These are phyloP conservation scores for Ichneumoninae sp. DNA, from an alignment of 2,888 invertebrate species.

Conservation along the genomic window DNA sequence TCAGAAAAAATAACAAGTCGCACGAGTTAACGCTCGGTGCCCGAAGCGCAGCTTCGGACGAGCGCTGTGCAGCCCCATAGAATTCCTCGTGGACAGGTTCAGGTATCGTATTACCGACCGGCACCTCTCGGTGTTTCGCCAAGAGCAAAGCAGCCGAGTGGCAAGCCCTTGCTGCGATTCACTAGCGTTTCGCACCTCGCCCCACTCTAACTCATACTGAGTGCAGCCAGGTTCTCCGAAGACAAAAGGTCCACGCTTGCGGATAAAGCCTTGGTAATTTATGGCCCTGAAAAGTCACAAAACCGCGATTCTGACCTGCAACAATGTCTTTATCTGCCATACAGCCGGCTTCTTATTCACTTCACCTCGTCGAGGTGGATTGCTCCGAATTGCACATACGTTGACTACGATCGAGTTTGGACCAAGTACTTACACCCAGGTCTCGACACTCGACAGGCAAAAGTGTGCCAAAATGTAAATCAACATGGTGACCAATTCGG, in stretches of 20 bases:
- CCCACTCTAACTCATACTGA: slow-evolving; percentile 45
- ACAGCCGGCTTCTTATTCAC: slow-evolving; percentile 18
- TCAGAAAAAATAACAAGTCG: slow-evolving; percentile 24
- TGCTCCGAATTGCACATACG: slow-evolving; percentile 4
- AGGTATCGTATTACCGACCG: slow-evolving; percentile 77
- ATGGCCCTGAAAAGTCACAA: slow-evolving; percentile 73
- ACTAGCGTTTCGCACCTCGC: slow-evolving; percentile 60
- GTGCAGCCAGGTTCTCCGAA: slow-evolving; percentile 70
- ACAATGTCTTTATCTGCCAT: slow-evolving; percentile 73
- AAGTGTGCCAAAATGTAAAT: too few relatives aligned
- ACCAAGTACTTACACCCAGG: background rate
- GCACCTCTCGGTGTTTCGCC: slow-evolving; percentile 63
- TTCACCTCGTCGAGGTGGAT: slow-evolving; percentile 19
- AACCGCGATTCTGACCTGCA: slow-evolving; percentile 64
- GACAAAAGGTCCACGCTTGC: slow-evolving; percentile 76
- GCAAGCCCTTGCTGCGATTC: slow-evolving; percentile 51
- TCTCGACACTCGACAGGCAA: too few relatives aligned
- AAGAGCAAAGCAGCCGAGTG: slow-evolving; percentile 31
- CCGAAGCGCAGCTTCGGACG: slow-evolving; percentile 36
- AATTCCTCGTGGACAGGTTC: slow-evolving; percentile 73
- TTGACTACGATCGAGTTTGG: slow-evolving; percentile 13
- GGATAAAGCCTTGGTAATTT: slow-evolving; percentile 80
- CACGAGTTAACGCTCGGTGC: slow-evolving; percentile 35
- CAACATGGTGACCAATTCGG: too few relatives aligned
- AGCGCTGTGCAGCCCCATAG: slow-evolving; percentile 67